Evolutionary conservation across 2,888 invertebrate genomes (phyloP).

Genomic region (Lordiphosa andalusiaca): DNA sequence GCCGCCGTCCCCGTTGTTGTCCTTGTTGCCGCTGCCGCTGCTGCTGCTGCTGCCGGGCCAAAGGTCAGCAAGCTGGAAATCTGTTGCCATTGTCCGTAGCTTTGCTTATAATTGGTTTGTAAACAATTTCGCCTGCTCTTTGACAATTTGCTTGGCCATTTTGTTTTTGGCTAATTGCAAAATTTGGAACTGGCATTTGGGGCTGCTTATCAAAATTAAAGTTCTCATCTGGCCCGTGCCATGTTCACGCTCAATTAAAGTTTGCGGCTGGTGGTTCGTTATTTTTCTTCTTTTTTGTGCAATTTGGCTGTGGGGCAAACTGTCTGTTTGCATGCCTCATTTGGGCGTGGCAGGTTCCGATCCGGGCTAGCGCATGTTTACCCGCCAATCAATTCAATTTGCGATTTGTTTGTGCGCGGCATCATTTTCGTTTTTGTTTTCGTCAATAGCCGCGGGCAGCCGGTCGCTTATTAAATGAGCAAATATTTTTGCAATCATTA

Average conservation of each 20-base stretch:
- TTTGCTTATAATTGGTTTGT: conserved; percentile 67
- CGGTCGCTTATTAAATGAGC: conserved; percentile 35
- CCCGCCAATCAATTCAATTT: conserved; percentile 57
- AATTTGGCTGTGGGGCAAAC: conserved; percentile 19
- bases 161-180: conserved; percentile 57
- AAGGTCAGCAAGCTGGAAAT: conserved; percentile 63
- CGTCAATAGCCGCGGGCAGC: conserved; percentile 20
- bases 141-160: conserved; percentile 63
- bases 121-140: conserved; percentile 67
- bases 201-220: conserved; percentile 45
- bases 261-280: conserved; percentile 23
- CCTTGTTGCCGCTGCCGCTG: not conserved
- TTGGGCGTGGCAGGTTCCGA: conserved; percentile 7
- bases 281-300: conserved; percentile 7
- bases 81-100: conserved; percentile 60
- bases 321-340: conserved; percentile 23
- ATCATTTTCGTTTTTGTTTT: conserved; percentile 26
- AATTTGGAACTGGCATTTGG: conserved; percentile 33
- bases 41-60: conserved; percentile 22
- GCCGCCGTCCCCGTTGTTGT: not conserved
- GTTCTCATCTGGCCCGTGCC: conserved; percentile 21
- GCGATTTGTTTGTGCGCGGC: conserved; percentile 40
- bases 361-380: conserved; percentile 39
- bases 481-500: conserved; percentile 42
- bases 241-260: conserved; percentile 55